Base-by-base conservation (phyloP, 2,888 invertebrate genomes). In the Thymelicus acteon region DNA sequence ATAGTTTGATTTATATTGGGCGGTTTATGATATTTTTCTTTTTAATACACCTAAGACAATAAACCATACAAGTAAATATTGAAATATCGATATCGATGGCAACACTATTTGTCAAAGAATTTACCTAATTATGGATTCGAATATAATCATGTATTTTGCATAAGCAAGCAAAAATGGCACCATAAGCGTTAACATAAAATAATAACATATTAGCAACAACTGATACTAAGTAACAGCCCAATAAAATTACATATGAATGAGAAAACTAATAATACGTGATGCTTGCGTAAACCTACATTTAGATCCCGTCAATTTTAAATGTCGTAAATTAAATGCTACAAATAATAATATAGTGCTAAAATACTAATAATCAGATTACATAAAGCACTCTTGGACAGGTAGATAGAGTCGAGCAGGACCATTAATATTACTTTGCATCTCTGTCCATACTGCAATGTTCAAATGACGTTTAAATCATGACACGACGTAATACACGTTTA, bases 181-280 rank as follows among this genome's bases (percentile, higher is more conserved):
- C 84, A 76, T 78, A 79, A 72, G 69, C 78, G 75, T 73, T 67
- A 60, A 71, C 77, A 76, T 79, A 74, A 75, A 78, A 75, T 80
- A 82, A 77, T 73, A 72, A 67, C 63, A 69, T 19, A 70, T 19
- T 63, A 64, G 63, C 48, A 64, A 69, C 62, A 69, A 77, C 76
- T 74, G 76, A 82, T 78, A 85, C 82, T 85, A 87, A 85, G 84
- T 86, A 87, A 86, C 85, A 87, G 85, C 84, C 84, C 84, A 85
- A 79, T 75, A 67, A 80, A 79, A 80, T 78, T 76, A 77, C 76
- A 65, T 72, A 68, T 66, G 69, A 74, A 75, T 72, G 73, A 71
- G 74, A 44, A 73, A 75, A 75, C 73, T 73, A 76, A 76, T 76
- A 75, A 77, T 75, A 77, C 72, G 80, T 80, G 80, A 82, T 79